Percentiles rank a stretch among this genome's conserved stretches.
Evolutionary conservation across 1,140 invertebrate genomes (phyloP).

Genomic region (Aphelinus atriplicis): DNA sequence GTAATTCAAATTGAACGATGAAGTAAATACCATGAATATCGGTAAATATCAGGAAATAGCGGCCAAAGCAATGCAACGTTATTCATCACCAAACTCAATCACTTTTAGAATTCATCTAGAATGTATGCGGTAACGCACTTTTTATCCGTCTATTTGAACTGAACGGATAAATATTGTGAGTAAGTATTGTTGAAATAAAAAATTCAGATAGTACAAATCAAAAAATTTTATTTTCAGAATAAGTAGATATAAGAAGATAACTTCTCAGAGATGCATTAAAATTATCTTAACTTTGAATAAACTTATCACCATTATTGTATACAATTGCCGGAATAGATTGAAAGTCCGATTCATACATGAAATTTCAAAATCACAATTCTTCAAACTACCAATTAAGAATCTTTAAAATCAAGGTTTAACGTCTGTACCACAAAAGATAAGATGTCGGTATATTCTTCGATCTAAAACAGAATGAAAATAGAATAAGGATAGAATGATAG

Average conservation of each 20-base stretch:
- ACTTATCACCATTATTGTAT: conserved; percentile 7
- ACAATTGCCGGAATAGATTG: conserved; percentile 10
- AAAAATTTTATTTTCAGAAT: conserved; percentile 22
- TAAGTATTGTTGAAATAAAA: too few relatives aligned
- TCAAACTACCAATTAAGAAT: conserved; percentile 12
- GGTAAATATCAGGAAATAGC: too few relatives aligned
- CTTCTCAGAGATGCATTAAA: conserved; percentile 17
- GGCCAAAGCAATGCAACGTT: too few relatives aligned
- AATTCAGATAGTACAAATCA: neutral
- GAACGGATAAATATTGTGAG: too few relatives aligned
- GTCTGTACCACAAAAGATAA: conserved; percentile 86
- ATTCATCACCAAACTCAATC: too few relatives aligned
- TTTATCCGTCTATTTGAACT: too few relatives aligned
- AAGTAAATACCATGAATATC: too few relatives aligned
- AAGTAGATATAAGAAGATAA: conserved; percentile 15
- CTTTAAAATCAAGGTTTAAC: conserved; percentile 74
- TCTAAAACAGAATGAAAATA: conserved; percentile 67
- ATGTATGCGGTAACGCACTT: too few relatives aligned
- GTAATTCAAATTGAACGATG: too few relatives aligned
- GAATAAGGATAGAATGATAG: neutral
- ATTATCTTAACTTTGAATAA: conserved; percentile 27
- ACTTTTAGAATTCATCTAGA: too few relatives aligned
- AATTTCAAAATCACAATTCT: too few relatives aligned
- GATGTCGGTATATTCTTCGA: conserved; percentile 89
- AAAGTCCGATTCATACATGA: neutral